Percentiles rank a stretch among this genome's conserved stretches.
These are phyloP conservation scores for Cyrtorhinus lividipennis DNA, from an alignment of 1,140 invertebrate genomes.

Conservation along the genomic window DNA sequence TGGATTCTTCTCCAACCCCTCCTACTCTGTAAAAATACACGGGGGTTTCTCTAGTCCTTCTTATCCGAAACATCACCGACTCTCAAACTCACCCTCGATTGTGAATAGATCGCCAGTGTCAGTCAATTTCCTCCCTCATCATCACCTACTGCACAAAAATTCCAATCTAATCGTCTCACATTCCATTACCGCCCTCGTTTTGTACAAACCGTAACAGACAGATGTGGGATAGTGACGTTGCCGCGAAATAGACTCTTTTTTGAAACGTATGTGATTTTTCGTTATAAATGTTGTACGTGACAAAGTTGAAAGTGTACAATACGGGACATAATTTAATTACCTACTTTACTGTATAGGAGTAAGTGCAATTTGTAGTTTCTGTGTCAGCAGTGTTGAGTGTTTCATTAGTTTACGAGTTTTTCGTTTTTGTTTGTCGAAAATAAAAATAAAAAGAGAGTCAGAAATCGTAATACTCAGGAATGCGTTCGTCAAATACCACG, in stretches of 20 bases:
- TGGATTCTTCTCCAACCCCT: too few species aligned
- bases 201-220: background rate
- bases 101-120: too few species aligned
- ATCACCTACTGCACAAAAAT: too few species aligned
- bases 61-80: too few species aligned
- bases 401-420: slow-evolving; percentile 17
- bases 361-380: slow-evolving; percentile 23
- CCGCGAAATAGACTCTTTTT: slow-evolving; percentile 13
- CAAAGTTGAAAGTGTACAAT: slow-evolving; percentile 16
- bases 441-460: background rate
- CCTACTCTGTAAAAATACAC: too few species aligned
- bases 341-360: slow-evolving; percentile 16
- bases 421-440: background rate
- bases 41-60: too few species aligned
- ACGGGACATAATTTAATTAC: slow-evolving; percentile 15
- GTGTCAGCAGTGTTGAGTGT: slow-evolving; percentile 22
- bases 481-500: slow-evolving; percentile 1
- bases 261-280: slow-evolving; percentile 19
- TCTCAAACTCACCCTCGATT: too few species aligned
- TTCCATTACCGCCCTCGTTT: too few species aligned
- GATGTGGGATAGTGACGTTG: background rate
- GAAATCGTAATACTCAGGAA: background rate
- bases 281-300: slow-evolving; percentile 17
- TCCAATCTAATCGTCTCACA: too few species aligned
- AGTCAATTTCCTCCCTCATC: too few species aligned